These are phyloP conservation scores for Columba guinea DNA, from an alignment of 2,797 vertebrate species.

Conservation along the genomic window DNA sequence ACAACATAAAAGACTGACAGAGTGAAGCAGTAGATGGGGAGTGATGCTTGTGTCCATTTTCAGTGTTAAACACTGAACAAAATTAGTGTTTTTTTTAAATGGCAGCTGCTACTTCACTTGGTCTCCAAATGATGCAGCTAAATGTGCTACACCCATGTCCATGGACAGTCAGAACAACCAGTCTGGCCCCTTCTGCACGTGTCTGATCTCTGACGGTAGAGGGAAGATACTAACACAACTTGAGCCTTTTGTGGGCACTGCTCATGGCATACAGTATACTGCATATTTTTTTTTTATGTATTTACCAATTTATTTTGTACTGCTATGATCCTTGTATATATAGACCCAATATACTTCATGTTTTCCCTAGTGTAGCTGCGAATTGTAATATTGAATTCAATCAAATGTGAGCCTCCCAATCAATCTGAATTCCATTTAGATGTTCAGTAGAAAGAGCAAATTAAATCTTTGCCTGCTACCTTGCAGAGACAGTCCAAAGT, in stretches of 20 bases:
- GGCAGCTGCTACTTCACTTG: accelerated
- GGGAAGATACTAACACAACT: not conserved
- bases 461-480: not conserved
- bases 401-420: not conserved
- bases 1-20: not conserved
- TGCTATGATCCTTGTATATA: accelerated
- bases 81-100: not conserved
- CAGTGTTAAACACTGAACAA: not conserved
- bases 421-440: not conserved
- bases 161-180: accelerated
- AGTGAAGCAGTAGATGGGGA: not conserved
- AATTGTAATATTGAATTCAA: not conserved
- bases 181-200: accelerated
- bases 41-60: not conserved
- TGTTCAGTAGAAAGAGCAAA: not conserved
- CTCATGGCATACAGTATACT: not conserved
- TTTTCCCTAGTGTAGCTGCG: not conserved
- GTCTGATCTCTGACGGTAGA: not conserved
- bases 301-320: not conserved
- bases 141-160: not conserved
- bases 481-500: not conserved
- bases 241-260: not conserved
- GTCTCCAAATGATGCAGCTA: not conserved
- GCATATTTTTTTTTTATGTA: not conserved
- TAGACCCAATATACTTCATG: not conserved